phyloP scores from a whole-genome alignment of 1,140 invertebrate species.

The Leptinotarsa defecta region DNA sequence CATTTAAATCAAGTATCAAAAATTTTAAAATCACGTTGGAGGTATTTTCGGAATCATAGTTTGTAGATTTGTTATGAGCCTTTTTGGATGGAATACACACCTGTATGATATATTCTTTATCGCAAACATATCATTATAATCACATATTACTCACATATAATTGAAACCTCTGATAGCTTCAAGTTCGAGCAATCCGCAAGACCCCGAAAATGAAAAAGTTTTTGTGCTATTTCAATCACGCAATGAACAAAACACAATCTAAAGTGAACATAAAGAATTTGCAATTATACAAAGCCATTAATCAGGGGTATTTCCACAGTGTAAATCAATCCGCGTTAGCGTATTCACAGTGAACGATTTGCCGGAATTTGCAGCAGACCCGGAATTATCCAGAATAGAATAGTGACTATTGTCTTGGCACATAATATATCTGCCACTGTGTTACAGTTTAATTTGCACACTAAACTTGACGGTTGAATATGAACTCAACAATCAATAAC shows the following conservation, averaged over 20 bases:
- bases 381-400: slow-evolving; percentile 45
- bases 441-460: neutral
- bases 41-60: too few relatives aligned
- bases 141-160: too few relatives aligned
- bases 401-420: slow-evolving; percentile 39
- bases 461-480: too few relatives aligned
- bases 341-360: slow-evolving; percentile 49
- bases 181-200: too few relatives aligned
- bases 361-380: slow-evolving; percentile 47
- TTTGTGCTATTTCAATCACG: slow-evolving; percentile 29
- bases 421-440: slow-evolving; percentile 35
- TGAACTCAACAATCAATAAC: too few relatives aligned
- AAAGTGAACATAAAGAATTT: slow-evolving; percentile 55
- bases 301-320: slow-evolving; percentile 53
- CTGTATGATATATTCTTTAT: too few relatives aligned
- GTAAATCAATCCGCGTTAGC: slow-evolving; percentile 55
- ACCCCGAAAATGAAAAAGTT: neutral
- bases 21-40: too few relatives aligned
- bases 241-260: slow-evolving; percentile 19
- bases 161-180: too few relatives aligned
- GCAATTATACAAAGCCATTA: slow-evolving; percentile 55
- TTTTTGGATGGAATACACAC: too few relatives aligned
- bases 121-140: too few relatives aligned
- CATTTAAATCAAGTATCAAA: too few relatives aligned
- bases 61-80: too few relatives aligned